These are phyloP conservation scores for Agrochola macilenta DNA, from an alignment of 2,888 invertebrate species.

Conservation along the genomic window DNA sequence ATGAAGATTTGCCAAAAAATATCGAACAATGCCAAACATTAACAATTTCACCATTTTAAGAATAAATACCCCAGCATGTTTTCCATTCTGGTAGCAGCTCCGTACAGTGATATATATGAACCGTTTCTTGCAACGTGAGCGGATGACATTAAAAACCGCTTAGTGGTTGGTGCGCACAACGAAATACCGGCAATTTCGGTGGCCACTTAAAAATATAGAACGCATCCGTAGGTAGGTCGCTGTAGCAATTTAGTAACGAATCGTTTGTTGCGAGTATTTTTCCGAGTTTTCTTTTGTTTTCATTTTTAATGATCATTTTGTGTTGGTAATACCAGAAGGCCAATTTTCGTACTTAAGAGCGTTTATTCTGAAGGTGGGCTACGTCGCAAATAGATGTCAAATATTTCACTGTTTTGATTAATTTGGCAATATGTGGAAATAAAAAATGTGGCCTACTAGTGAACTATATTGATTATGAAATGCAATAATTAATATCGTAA, in stretches of 20 bases:
- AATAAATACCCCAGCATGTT: slow-evolving; percentile 59
- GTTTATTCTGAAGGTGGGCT: no score
- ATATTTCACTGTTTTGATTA: no score
- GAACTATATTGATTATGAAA: no score
- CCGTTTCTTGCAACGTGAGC: slow-evolving; percentile 77
- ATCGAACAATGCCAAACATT: slow-evolving; percentile 32
- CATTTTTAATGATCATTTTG: neutral
- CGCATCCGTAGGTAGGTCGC: slow-evolving; percentile 44
- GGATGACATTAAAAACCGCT: slow-evolving; percentile 87
- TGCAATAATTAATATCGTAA: no score
- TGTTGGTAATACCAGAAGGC: neutral
- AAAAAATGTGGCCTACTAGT: no score
- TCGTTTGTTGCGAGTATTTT: slow-evolving; percentile 29
- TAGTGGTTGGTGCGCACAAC: slow-evolving; percentile 76
- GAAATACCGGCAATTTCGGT: slow-evolving; percentile 74
- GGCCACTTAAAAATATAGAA: slow-evolving; percentile 72
- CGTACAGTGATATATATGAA: slow-evolving; percentile 75
- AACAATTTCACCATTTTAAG: slow-evolving; percentile 32
- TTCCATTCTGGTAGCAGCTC: slow-evolving; percentile 65
- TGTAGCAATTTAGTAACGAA: slow-evolving; percentile 45
- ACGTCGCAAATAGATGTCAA: no score
- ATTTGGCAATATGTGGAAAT: no score
- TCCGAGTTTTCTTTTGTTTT: slow-evolving; percentile 27
- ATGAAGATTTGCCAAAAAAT: neutral
- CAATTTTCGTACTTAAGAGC: no score